phyloP scores from a whole-genome alignment of 2,888 invertebrate species.

The Thysanoteuthis rhombus region DNA sequence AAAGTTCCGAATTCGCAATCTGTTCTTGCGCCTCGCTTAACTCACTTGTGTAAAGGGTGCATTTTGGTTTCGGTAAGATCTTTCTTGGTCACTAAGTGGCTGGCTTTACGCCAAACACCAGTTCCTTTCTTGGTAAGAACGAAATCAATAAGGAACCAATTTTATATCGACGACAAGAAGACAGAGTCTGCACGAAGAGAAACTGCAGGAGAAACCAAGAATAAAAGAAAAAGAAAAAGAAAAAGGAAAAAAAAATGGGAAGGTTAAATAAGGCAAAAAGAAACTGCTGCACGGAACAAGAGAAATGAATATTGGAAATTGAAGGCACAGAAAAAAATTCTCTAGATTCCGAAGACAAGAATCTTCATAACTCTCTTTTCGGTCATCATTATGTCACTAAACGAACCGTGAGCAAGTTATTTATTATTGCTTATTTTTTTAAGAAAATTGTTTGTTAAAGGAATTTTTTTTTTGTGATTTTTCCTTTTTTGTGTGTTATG shows the following conservation, averaged over 20 bases:
- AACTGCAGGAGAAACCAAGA: too few relatives aligned
- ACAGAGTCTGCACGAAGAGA: too few relatives aligned
- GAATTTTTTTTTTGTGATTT: not conserved
- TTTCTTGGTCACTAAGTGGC: not conserved
- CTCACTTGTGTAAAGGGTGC: not conserved
- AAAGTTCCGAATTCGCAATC: not conserved
- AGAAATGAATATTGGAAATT: not conserved
- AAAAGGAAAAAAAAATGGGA: accelerated
- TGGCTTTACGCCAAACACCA: not conserved
- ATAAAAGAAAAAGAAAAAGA: not conserved
- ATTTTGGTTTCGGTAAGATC: not conserved
- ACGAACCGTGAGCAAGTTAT: not conserved
- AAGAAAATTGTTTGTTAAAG: too few relatives aligned
- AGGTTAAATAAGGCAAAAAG: not conserved
- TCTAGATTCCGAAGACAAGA: not conserved
- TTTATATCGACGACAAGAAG: not conserved
- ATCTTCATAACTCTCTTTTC: not conserved
- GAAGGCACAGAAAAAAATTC: not conserved
- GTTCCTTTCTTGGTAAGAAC: not conserved
- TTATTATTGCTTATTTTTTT: not conserved
- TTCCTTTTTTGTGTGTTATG: not conserved
- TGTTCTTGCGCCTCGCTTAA: not conserved
- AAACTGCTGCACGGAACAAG: not conserved
- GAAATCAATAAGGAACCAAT: not conserved
- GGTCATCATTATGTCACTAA: not conserved